Base-by-base conservation (phyloP, 2,113 vertebrate species). In the Chamaetylas fuelleborni region DNA sequence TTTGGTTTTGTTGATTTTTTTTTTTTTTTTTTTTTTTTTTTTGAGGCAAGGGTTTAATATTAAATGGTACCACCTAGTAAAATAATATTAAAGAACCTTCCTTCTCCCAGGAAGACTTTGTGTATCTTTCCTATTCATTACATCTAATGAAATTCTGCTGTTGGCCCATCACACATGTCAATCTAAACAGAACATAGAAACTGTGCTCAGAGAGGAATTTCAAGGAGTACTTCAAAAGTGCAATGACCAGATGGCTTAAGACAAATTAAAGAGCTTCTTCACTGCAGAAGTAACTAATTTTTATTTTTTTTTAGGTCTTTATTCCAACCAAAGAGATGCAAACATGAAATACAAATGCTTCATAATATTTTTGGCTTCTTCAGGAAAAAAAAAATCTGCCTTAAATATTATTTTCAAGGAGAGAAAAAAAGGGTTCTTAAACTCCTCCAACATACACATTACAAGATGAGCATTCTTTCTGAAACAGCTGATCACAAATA, bases 351-450 rank as follows among this genome's bases (percentile, higher is more conserved):
- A 70, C 9, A 45, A 42, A 34, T 24, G 36, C 20, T 60, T 72
- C 20, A 28, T 26, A 77, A 19, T 20, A 77, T 67, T 88, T 69
- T 65, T 48, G 47, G 36, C 18, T 72, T 80, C 36, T 43, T 80
- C 28, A 34, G 19, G 19, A 60, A 67, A 79, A 38, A 8, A 50
- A 12, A 58, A 22, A 56, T 48, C 54, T 88, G 5, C 14, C n/a
- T 57, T 57, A 54, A 70, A 50, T 22, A 33, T 62, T 12, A 20
- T 88, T 76, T 74, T 78, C 23, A 67, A 71, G 4, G 6, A 31
- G 10, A 8, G 1, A 2, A 1, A 19, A 10, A 9, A 40, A 40
- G 2, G 25, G 5, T 36, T 57, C 14, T 53, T 48, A 50, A 47
- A 56, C 83, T 62, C 38, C 25, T 69, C 9, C n/a, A 76, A 60